These are phyloP conservation scores for Alloplasta piceator DNA, from an alignment of 2,888 invertebrate species.

Conservation along the genomic window DNA sequence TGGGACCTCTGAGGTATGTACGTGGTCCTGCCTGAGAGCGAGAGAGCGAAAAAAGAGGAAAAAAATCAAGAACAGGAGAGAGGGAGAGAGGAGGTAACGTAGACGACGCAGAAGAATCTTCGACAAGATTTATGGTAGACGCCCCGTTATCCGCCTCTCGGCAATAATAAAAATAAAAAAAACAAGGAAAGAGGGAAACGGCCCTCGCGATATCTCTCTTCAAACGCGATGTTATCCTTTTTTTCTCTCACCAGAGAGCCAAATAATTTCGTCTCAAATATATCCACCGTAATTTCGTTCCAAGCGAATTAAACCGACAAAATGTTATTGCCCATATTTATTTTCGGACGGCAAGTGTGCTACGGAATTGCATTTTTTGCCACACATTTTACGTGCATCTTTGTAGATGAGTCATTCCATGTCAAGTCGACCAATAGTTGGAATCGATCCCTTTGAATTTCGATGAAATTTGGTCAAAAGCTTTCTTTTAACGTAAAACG, in stretches of 20 bases:
- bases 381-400: too few species aligned
- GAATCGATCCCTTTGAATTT: too few species aligned
- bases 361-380: too few species aligned
- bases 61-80: slow-evolving; percentile 37
- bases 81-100: slow-evolving; percentile 56
- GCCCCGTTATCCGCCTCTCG: slow-evolving; percentile 64
- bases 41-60: slow-evolving; percentile 50
- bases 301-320: too few species aligned
- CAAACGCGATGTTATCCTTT: slow-evolving; percentile 17
- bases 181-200: slow-evolving; percentile 20
- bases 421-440: too few species aligned
- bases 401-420: too few species aligned
- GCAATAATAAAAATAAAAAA: slow-evolving; percentile 39
- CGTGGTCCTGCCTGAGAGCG: slow-evolving; percentile 42
- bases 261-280: neutral
- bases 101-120: slow-evolving; percentile 66
- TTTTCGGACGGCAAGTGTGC: too few species aligned
- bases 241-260: neutral
- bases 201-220: slow-evolving; percentile 34
- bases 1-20: slow-evolving; percentile 22
- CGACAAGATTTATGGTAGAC: slow-evolving; percentile 68
- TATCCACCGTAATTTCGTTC: too few species aligned
- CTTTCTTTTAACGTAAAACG: too few species aligned
- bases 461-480: too few species aligned
- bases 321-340: too few species aligned